Evolutionary conservation across 2,113 vertebrate genomes (phyloP), one percentile per base, ranked within the genome.

Genomic region (Anser brachyrhynchus): DNA sequence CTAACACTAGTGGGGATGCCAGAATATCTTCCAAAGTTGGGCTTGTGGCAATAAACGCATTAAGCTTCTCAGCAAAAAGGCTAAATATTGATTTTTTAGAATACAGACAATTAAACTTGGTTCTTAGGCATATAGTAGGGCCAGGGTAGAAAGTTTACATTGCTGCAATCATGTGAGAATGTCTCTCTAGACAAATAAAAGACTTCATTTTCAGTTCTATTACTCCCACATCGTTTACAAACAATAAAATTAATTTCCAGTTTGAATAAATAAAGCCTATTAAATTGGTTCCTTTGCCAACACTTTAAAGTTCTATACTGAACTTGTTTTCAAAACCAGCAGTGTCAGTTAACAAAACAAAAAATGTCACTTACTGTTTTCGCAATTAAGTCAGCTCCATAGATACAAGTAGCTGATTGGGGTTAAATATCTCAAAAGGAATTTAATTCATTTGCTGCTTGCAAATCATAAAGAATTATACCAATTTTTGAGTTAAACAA

Each of bases 221-320:
- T 89, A 84, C 69, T 54, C 61, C 55, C 80, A 89, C 39, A 58
- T 29, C 31, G 72, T 78, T 89, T 44, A 78, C 93, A 96, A 97
- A 93, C 83, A 94, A 93, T 87, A 90, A 86, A 94, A 95, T 89
- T 95, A 92, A 90, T 90, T 95, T 93, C 83, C 54, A 49, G 58
- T 87, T 93, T 94, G 80, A 96, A 96, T 90, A 94, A 95, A 94
- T 86, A 95, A 93, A 86, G 35, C 39, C 61, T 61, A 44, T 43
- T 72, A 87, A 95, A 94, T 87, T 87, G 52, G 33, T 82, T 96
- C 58, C 39, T 93, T 80, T 93, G 79, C 76, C 88, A 94, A 31
- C 59, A 39, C 51, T 90, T 73, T 62, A 49, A 76, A 89, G 70
- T 25, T 72, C 88, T 89, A 49, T 84, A n/a, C 37, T 91, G 71